Conservation (phyloP, 2,888 invertebrate species). For the Ephialtes manifestator region DNA sequence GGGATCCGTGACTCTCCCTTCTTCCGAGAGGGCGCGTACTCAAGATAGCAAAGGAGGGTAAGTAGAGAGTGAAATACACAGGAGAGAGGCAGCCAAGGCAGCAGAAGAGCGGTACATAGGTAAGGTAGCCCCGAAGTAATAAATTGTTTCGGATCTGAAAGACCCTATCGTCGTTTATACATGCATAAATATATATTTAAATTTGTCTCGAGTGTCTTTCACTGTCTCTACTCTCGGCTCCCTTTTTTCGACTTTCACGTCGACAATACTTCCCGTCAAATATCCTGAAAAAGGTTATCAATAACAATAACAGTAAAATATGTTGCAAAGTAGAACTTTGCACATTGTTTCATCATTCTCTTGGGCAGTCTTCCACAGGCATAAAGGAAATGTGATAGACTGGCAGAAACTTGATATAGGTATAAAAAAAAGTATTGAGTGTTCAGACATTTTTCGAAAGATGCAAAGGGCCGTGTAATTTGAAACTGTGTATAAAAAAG, state of each 20-base stretch:
- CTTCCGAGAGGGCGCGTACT: constrained; percentile 56
- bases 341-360: too few species aligned
- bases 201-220: constrained; percentile 20
- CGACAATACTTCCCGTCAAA: not conserved
- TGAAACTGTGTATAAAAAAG: too few species aligned
- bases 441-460: too few species aligned
- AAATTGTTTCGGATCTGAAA: constrained; percentile 58
- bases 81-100: constrained; percentile 4
- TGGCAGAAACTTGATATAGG: too few species aligned
- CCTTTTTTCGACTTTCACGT: not conserved
- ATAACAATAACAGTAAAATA: not conserved
- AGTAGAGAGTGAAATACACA: constrained; percentile 51
- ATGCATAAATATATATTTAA: constrained; percentile 35
- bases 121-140: constrained; percentile 38
- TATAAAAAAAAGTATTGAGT: too few species aligned
- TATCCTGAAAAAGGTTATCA: not conserved
- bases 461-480: too few species aligned
- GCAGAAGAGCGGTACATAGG: not conserved
- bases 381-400: too few species aligned
- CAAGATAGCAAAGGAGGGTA: constrained; percentile 6
- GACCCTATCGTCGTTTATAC: constrained; percentile 51
- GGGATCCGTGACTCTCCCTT: constrained; percentile 68
- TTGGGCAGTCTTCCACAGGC: too few species aligned
- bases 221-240: not conserved
- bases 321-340: too few species aligned